Evolutionary conservation across 1,140 invertebrate species (phyloP), one percentile per base, ranked within the genome.

Genomic region (Apis laboriosa): DNA sequence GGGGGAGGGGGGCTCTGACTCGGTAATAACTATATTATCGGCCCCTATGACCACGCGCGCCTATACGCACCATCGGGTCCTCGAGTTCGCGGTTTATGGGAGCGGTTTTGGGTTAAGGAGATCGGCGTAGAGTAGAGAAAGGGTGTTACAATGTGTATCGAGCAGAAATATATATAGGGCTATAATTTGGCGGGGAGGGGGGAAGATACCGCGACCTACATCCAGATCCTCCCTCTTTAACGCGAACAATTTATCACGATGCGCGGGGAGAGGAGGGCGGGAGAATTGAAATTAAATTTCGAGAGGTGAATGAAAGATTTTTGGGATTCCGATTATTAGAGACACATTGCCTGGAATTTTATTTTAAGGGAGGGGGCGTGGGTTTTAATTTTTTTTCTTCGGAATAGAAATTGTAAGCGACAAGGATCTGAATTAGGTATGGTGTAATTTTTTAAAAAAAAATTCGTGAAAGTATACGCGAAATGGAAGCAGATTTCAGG

Each of bases 21-120:
- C 88, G 86, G 88, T 92, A 92, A 93, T 93, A 93, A 92, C 92
- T 93, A 92, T 92, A 93, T 92, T 92, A 93, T 86, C 86, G 77
- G 82, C 77, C 81, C 85, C 91, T 91, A 87, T 86, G 87, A 92
- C 88, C 90, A 91, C 90, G 83, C 89, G 84, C 77, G 75, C 63
- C 51, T 80, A 76, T 81, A 84, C 53, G 84, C 2, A 60, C n/a
- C 49, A 3, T 21, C 73, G 17, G 24, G 55, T 61, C 51, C 55
- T 55, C 17, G 17, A 60, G 49, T 2, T 8, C 61, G 61, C 43
- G 11, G 11, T 64, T 74, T 66, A 75, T 80, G 78, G 53, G 78
- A 64, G 70, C 70, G 24, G 51, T 51, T 43, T 19, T 13, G n/a
- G 34, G 43, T 58, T 9, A 60, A 55, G 15, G 49, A 24, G 70